Evolutionary conservation across 2,113 vertebrate genomes (phyloP), one percentile per base, ranked within the genome.

Genomic region (Bothrops jararaca): DNA sequence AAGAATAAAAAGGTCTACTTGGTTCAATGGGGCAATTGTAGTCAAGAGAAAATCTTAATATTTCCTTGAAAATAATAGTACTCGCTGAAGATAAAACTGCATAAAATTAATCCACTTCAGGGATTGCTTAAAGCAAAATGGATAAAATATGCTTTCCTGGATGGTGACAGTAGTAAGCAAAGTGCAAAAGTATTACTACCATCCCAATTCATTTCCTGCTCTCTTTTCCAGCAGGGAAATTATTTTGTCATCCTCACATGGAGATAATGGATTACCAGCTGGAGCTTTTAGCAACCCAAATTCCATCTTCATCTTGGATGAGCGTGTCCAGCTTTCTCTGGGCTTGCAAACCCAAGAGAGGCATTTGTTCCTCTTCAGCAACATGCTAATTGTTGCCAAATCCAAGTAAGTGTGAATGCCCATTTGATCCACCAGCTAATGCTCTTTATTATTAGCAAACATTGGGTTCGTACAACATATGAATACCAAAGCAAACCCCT

Each of bases 291-390:
- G 95, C 69, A 97, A 95, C 92, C 96, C 97, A 23, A 96, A 95
- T 91, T 97, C 97, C 87, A 92, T 96, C 74, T 97, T 98, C 87
- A 10, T 98, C 92, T 95, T 98, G 95, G 98, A 98, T 0, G 98
- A 98, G 86, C 96, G 95, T 2, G 97, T 97, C 9, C 97, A 98
- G 91, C 96, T 98, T 4, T 98, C 98, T 0, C 93, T 94, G 60
- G 98, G 98, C 58, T 93, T 97, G 64, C 97, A 98, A 97, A 98
- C 97, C 5, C 97, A 97, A 90, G 98, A 98, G 42, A 96, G 98
- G 93, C 96, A 98, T 39, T 91, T 98, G 92, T 97, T 98, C 91
- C 94, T 98, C 89, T 98, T 97, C 96, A 98, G 95, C 54, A 97
- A 98, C 94, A 95, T 96, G 48, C 97, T 98, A 57, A 96, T 98